Conservation (phyloP, 2,113 vertebrate species). For the Ranitomeya imitator region DNA sequence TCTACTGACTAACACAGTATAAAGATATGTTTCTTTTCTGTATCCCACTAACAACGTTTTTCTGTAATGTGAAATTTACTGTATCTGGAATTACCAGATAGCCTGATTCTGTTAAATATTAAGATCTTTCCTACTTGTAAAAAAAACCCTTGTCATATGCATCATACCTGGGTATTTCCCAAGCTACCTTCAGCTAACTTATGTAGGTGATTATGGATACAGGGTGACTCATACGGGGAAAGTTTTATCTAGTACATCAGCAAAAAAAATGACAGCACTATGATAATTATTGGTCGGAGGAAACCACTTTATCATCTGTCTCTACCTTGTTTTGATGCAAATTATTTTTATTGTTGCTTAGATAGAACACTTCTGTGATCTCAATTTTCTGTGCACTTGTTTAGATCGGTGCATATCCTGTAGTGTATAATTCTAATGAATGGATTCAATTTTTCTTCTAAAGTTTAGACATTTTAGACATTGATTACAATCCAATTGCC, state of each 20-base stretch:
- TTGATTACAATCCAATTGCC: too few species aligned
- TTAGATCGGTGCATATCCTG: not conserved
- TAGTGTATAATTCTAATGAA: not conserved
- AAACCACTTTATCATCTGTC: not conserved
- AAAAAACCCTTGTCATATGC: constrained; percentile 73
- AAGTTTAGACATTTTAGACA: too few species aligned
- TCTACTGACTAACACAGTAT: too few species aligned
- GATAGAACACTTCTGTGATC: not conserved
- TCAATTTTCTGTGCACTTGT: not conserved
- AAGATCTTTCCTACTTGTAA: not conserved
- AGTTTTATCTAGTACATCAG: constrained; percentile 21
- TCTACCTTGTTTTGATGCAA: not conserved
- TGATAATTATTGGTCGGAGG: not conserved
- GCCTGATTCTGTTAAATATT: not conserved
- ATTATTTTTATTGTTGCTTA: not conserved
- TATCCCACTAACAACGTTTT: not conserved
- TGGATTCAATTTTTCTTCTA: too few species aligned
- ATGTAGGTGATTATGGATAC: constrained; percentile 33
- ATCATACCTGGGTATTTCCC: constrained; percentile 64
- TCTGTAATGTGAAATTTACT: not conserved
- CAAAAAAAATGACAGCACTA: not conserved
- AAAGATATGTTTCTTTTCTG: too few species aligned
- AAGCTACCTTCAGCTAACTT: not conserved
- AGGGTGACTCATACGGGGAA: constrained; percentile 20
- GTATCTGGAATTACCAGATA: not conserved